Conservation (phyloP, 2,888 invertebrate genomes). For the Tinea pellionella region DNA sequence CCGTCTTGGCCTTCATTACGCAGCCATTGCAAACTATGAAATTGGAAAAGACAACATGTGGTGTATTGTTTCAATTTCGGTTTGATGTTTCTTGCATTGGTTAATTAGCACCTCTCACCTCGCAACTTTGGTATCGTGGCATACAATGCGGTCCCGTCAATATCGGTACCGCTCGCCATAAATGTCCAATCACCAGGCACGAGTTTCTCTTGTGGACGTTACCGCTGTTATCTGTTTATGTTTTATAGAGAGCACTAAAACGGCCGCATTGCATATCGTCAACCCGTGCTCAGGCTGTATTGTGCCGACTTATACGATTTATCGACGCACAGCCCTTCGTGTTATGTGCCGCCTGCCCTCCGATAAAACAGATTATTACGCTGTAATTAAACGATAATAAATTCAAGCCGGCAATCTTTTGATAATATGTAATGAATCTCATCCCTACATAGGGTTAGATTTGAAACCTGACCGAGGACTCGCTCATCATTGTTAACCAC, state of each 20-base stretch:
- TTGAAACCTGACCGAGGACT: conserved; percentile 44
- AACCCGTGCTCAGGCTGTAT: conserved; percentile 41
- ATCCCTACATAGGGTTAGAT: conserved; percentile 37
- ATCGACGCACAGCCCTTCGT: conserved; percentile 20
- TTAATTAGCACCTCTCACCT: conserved; percentile 63
- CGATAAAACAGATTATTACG: conserved; percentile 50
- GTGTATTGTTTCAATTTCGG: conserved; percentile 66
- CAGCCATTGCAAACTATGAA: conserved; percentile 66
- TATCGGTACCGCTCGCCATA: conserved; percentile 39
- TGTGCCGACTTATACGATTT: conserved; percentile 27
- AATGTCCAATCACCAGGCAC: conserved; percentile 55
- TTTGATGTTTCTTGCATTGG: conserved; percentile 61
- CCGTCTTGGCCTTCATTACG: conserved; percentile 63
- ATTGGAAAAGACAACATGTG: conserved; percentile 63
- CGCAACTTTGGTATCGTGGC: conserved; percentile 20
- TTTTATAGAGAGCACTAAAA: conserved; percentile 69
- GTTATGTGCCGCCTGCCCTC: conserved; percentile 28
- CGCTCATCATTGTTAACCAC: conserved; percentile 61
- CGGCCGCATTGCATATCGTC: conserved; percentile 60
- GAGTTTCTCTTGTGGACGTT: conserved; percentile 40
- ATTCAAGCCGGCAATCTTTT: conserved; percentile 35
- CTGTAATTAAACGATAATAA: conserved; percentile 57
- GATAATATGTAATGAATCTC: conserved; percentile 39
- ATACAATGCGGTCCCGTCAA: neutral
- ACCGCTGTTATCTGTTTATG: conserved; percentile 63